These are phyloP conservation scores for Schlechtendalia chinensis DNA, from an alignment of 1,140 invertebrate genomes.

Conservation along the genomic window DNA sequence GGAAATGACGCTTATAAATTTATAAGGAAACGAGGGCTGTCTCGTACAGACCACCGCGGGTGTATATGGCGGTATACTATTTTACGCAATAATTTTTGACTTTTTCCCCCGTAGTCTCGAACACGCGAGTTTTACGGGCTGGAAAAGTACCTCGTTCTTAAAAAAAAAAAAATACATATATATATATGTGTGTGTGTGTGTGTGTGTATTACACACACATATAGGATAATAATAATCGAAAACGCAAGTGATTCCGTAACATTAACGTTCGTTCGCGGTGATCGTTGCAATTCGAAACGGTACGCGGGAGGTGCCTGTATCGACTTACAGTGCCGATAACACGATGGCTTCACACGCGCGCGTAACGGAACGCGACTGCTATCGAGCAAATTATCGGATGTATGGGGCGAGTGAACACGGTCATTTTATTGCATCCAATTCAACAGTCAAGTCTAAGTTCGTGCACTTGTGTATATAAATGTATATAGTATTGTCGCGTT, in stretches of 20 bases:
- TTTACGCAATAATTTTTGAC: slow-evolving; percentile 40
- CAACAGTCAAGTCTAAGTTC: too few species aligned
- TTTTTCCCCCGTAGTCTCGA: neutral
- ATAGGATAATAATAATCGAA: slow-evolving; percentile 23
- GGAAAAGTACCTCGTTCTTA: neutral
- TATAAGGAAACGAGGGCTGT: slow-evolving; percentile 38
- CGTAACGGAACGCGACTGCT: too few species aligned
- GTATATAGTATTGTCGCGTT: too few species aligned
- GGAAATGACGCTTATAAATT: slow-evolving; percentile 47
- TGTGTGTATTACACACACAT: too few species aligned
- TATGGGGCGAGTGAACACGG: too few species aligned
- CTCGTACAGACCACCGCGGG: slow-evolving; percentile 18
- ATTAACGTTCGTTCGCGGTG: neutral
- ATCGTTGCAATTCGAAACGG: neutral
- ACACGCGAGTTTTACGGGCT: slow-evolving; percentile 22
- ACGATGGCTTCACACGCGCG: too few species aligned
- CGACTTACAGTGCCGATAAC: too few species aligned
- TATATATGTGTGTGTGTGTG: too few species aligned
- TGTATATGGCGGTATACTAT: neutral
- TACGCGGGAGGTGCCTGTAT: too few species aligned
- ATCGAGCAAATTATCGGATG: too few species aligned
- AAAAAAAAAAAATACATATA: slow-evolving; percentile 8
- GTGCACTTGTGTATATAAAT: too few species aligned
- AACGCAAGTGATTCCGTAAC: slow-evolving; percentile 15
- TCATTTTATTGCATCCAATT: too few species aligned